Percentiles rank a stretch among this genome's conserved stretches.
Conservation (phyloP, 2,888 invertebrate genomes). For the Vanessa cardui region DNA sequence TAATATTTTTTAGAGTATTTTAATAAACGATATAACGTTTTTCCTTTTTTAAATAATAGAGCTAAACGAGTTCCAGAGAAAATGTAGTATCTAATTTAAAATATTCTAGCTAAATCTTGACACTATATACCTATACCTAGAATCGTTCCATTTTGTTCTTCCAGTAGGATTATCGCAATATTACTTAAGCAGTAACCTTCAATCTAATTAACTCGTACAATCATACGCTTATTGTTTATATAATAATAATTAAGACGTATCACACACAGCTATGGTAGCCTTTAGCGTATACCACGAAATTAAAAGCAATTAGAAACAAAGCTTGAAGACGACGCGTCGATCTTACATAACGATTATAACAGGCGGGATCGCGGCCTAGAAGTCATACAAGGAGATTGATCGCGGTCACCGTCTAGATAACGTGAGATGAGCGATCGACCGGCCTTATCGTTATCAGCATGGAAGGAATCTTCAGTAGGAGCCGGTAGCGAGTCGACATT, state of each 20-base stretch:
- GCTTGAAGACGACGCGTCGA: conserved; percentile 30
- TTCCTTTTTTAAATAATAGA: too few relatives aligned
- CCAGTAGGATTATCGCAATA: neutral
- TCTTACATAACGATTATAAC: conserved; percentile 53
- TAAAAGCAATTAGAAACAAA: conserved; percentile 32
- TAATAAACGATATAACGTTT: too few relatives aligned
- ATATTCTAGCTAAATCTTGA: too few relatives aligned
- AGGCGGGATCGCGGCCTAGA: conserved; percentile 45
- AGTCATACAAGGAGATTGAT: conserved; percentile 61
- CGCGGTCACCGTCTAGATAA: conserved; percentile 69
- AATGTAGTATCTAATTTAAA: too few relatives aligned
- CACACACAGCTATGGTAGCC: neutral
- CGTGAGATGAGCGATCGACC: conserved; percentile 72
- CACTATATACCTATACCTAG: too few relatives aligned
- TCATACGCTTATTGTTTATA: neutral
- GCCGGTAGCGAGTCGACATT: conserved; percentile 68
- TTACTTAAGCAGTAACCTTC: neutral
- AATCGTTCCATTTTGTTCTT: neutral
- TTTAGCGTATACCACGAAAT: neutral
- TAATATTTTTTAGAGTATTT: too few relatives aligned
- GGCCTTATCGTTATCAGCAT: conserved; percentile 77
- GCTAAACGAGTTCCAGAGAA: too few relatives aligned
- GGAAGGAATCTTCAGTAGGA: conserved; percentile 71
- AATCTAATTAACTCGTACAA: neutral
- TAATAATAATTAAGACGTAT: neutral